Evolutionary conservation across 1,140 invertebrate genomes (phyloP).

Genomic region (Panagrolaimus sp.): DNA sequence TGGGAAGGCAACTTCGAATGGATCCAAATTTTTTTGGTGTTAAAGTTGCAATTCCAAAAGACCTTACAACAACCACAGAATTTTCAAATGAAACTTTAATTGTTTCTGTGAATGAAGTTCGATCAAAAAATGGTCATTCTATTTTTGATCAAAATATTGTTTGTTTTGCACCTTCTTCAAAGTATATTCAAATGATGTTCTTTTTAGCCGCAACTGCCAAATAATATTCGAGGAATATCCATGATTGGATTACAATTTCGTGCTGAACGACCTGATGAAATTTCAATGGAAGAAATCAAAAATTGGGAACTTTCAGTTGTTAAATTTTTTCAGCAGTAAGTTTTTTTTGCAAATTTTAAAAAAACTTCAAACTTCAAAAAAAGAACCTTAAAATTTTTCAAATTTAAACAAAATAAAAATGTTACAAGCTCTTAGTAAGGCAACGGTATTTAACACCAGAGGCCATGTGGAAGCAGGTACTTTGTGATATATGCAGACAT

Average conservation of each 20-base stretch:
- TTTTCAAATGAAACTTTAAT: slow-evolving; percentile 21
- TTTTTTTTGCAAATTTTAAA: background rate
- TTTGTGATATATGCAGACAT: background rate
- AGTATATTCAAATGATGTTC: slow-evolving; percentile 31
- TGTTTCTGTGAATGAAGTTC: slow-evolving; percentile 43
- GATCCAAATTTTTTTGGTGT: slow-evolving; percentile 59
- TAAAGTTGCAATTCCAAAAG: slow-evolving; percentile 34
- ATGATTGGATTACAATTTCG: slow-evolving; percentile 55
- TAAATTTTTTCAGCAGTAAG: slow-evolving; percentile 45
- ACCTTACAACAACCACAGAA: slow-evolving; percentile 17
- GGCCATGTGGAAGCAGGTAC: slow-evolving; percentile 1
- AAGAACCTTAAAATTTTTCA: slow-evolving; percentile 21
- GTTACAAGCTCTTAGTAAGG: background rate
- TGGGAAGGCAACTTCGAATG: slow-evolving; percentile 55
- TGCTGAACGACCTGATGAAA: slow-evolving; percentile 42
- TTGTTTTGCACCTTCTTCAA: slow-evolving; percentile 6
- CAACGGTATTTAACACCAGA: background rate
- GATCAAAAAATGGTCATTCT: slow-evolving; percentile 42
- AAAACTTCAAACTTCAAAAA: slow-evolving; percentile 1
- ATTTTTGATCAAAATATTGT: slow-evolving; percentile 41
- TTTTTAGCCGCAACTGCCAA: slow-evolving; percentile 44
- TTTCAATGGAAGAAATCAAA: slow-evolving; percentile 35
- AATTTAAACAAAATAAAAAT: slow-evolving; percentile 19
- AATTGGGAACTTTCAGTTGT: slow-evolving; percentile 47
- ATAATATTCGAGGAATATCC: slow-evolving; percentile 53